phyloP scores from a whole-genome alignment of 2,888 invertebrate species.

The Euplagia quadripunctaria region DNA sequence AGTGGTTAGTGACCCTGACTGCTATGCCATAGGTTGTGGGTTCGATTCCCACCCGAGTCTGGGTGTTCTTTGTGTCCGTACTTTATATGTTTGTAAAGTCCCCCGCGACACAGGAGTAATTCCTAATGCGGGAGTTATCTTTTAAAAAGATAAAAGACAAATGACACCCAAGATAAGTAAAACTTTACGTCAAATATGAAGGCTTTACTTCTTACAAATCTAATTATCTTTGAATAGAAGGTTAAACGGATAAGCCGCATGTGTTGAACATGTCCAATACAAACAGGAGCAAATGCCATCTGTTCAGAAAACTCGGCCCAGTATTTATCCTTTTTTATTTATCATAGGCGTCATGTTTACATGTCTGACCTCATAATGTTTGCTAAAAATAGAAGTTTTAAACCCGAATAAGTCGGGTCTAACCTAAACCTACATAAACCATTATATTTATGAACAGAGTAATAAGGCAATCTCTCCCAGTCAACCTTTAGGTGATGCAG shows the following conservation, averaged over 20 bases:
- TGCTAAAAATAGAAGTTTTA: background rate
- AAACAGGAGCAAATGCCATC: background rate
- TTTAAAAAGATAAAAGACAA: too few relatives aligned
- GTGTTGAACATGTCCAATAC: background rate
- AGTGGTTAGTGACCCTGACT: too few relatives aligned
- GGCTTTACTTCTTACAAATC: background rate
- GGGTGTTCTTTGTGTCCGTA: too few relatives aligned
- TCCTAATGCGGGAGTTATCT: too few relatives aligned
- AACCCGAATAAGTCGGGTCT: background rate
- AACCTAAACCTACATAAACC: background rate
- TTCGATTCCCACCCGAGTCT: too few relatives aligned
- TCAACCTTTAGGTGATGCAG: too few relatives aligned
- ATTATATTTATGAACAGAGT: background rate
- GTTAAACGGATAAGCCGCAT: background rate
- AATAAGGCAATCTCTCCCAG: background rate
- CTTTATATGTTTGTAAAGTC: too few relatives aligned
- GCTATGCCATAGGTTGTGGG: too few relatives aligned
- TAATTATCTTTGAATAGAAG: background rate
- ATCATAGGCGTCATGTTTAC: background rate
- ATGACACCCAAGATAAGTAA: too few relatives aligned
- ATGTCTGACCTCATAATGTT: too few relatives aligned
- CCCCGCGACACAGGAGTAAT: too few relatives aligned
- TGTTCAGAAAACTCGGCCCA: background rate
- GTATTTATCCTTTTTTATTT: background rate
- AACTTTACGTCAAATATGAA: too few relatives aligned